Evolutionary conservation across 2,113 vertebrate species (phyloP).

Genomic region (Brachyistius frenatus): DNA sequence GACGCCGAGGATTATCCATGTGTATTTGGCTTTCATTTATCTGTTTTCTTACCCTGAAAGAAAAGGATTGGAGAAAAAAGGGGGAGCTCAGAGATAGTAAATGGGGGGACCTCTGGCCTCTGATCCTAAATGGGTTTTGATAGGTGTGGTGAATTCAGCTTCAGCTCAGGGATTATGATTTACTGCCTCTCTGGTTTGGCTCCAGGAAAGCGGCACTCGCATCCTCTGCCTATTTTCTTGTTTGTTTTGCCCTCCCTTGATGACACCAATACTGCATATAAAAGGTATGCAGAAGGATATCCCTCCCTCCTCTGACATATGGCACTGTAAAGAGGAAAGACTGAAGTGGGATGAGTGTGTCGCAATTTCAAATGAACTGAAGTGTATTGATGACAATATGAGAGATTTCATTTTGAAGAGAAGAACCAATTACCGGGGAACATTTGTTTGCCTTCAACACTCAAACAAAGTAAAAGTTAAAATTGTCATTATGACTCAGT

Average conservation of each 20-base stretch:
- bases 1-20: slow-evolving; percentile 72
- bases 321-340: slow-evolving; percentile 9
- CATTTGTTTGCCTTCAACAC: background rate
- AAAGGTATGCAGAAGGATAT: slow-evolving; percentile 16
- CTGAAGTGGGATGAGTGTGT: slow-evolving; percentile 1
- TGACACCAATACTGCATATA: slow-evolving; percentile 16
- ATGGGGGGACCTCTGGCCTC: slow-evolving; percentile 69
- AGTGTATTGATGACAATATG: slow-evolving; percentile 14
- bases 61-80: slow-evolving; percentile 68
- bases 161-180: slow-evolving; percentile 72
- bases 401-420: slow-evolving; percentile 1
- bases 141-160: slow-evolving; percentile 76
- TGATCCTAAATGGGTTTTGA: slow-evolving; percentile 79
- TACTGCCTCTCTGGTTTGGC: slow-evolving; percentile 56
- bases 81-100: slow-evolving; percentile 60
- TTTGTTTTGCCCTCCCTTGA: slow-evolving; percentile 54
- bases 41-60: slow-evolving; percentile 67
- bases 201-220: slow-evolving; percentile 53
- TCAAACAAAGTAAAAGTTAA: background rate
- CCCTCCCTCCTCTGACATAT: slow-evolving; percentile 20
- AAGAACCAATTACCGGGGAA: background rate
- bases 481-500: background rate
- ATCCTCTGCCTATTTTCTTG: slow-evolving; percentile 55
- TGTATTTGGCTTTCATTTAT: slow-evolving; percentile 77
- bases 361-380: slow-evolving; percentile 15